Evolutionary conservation across 1,140 invertebrate species (phyloP), one percentile per base, ranked within the genome.

Genomic region (Ceratina calcarata): DNA sequence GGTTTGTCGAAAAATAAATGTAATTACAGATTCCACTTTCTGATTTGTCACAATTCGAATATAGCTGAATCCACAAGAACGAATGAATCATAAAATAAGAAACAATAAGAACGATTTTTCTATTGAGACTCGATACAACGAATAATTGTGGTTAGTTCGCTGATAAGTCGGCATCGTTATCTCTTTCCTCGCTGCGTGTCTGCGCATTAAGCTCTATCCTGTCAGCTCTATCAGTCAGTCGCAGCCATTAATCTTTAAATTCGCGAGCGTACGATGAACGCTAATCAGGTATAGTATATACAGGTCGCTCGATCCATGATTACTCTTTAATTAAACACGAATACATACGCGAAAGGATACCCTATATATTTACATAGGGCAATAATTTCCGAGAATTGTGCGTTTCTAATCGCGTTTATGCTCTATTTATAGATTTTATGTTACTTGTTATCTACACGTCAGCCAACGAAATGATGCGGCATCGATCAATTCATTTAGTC

Each of bases 211-310:
- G 75, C 83, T 80, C 71, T 60, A 62, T 80, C 75, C 84, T 85
- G 83, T 84, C 84, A 77, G 57, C n/a, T n/a, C n/a, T n/a, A n/a
- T 58, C 58, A 57, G 64, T 65, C 72, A 80, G 71, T 66, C 76
- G 24, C 62, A 70, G 62, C 77, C 84, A 86, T 86, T 86, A 86
- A 86, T 86, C 85, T 86, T 81, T 72, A 86, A 86, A 86, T 86
- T 86, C 81, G 81, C 72, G 15, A 67, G 45, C 71, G 72, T 60
- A 83, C 83, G 85, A 71, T 37, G 60, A 77, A 86, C 80, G 77
- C 85, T 86, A 86, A 86, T 86, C 83, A 85, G 83, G 84, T 82
- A 79, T 85, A 81, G 75, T 74, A n/a, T n/a, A 60, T 66, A 71
- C 62, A 64, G 84, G 58, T 85, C 73, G 77, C 27, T 62, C 73